phyloP scores from a whole-genome alignment of 2,113 vertebrate species.

The Daphoenositta chrysoptera region DNA sequence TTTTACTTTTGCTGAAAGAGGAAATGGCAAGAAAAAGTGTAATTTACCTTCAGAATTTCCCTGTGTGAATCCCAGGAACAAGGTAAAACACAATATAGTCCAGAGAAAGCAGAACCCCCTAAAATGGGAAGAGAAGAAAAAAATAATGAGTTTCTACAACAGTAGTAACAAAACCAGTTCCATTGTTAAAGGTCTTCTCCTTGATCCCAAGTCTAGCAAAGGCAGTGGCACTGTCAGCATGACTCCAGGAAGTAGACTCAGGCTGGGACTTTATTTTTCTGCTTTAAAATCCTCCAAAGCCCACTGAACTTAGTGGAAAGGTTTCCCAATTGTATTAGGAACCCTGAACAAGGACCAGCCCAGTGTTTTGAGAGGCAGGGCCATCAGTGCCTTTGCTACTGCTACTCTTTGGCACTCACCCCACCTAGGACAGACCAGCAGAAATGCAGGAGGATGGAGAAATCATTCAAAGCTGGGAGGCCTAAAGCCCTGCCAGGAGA shows the following conservation, averaged over 20 bases:
- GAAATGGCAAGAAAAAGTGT: no score
- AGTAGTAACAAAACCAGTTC: not conserved
- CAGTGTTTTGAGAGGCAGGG: not conserved
- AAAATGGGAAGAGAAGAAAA: slow-evolving; percentile 50
- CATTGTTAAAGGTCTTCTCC: not conserved
- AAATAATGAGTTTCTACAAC: not conserved
- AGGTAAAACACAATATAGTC: slow-evolving; percentile 86
- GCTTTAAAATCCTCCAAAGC: not conserved
- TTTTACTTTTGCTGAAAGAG: not conserved
- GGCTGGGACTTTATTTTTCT: not conserved
- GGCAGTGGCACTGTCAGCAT: not conserved
- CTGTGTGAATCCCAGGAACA: slow-evolving; percentile 90
- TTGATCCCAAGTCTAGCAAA: not conserved
- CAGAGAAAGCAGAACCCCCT: slow-evolving; percentile 94
- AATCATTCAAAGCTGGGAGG: not conserved
- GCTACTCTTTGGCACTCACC: not conserved
- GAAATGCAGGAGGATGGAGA: not conserved
- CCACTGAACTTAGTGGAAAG: not conserved
- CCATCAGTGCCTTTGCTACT: not conserved
- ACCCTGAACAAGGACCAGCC: not conserved
- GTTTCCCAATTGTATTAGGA: not conserved
- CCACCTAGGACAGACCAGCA: not conserved
- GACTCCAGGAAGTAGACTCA: not conserved
- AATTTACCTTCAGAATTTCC: slow-evolving; percentile 91
- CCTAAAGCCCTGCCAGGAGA: not conserved